Percentiles rank a stretch among this genome's conserved stretches.
These are phyloP conservation scores for Vidua chalybeata DNA, from an alignment of 2,113 vertebrate species.

Conservation along the genomic window DNA sequence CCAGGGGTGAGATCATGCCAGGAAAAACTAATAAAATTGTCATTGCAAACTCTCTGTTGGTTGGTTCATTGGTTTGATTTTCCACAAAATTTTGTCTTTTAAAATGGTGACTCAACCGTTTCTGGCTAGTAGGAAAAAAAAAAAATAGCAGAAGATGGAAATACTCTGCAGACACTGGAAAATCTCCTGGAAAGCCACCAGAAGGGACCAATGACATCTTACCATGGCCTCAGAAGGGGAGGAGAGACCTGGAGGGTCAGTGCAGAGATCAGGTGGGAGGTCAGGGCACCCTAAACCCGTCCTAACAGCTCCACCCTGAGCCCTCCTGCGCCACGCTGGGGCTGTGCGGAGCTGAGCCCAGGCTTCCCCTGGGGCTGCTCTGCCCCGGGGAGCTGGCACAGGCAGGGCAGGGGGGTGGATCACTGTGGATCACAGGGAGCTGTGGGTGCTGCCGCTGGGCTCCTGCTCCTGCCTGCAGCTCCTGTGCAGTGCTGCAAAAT, in stretches of 20 bases:
- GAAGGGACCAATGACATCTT: background rate
- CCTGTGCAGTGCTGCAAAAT: background rate
- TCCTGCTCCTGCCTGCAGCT: background rate
- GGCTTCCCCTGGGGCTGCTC: background rate
- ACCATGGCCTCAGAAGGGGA: rapidly evolving
- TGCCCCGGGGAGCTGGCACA: background rate
- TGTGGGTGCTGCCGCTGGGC: background rate
- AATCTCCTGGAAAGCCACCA: background rate
- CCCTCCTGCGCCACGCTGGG: no score
- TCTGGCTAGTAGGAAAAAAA: background rate
- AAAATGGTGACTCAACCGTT: background rate
- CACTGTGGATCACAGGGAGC: background rate
- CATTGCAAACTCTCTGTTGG: background rate
- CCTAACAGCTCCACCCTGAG: background rate
- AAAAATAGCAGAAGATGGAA: background rate
- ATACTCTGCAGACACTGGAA: background rate
- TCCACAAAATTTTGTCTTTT: background rate
- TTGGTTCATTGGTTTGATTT: background rate
- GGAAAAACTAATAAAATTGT: background rate
- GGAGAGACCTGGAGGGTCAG: background rate
- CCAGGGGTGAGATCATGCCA: background rate
- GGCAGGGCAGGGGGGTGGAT: background rate
- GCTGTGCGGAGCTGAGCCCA: rapidly evolving
- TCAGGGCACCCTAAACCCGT: no score
- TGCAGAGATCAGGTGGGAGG: background rate